Evolutionary conservation across 2,888 invertebrate species (phyloP).

Genomic region (Patella pellucida): DNA sequence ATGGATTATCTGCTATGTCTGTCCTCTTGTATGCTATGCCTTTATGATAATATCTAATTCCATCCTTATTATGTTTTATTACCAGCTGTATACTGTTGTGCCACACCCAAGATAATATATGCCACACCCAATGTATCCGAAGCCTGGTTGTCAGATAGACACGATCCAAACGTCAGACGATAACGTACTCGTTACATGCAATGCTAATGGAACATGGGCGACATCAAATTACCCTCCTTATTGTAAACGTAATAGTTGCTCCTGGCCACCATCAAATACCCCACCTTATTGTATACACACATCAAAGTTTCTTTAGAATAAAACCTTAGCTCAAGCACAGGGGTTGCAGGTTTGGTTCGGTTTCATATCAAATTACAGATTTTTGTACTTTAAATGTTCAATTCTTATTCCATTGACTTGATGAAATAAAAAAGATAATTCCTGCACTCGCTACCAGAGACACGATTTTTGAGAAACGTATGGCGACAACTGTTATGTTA

Average conservation of each 20-base stretch:
- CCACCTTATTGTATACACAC: not conserved
- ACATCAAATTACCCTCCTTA: not conserved
- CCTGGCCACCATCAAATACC: not conserved
- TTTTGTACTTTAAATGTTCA: too few species aligned
- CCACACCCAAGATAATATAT: not conserved
- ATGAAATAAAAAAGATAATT: too few species aligned
- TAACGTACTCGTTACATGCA: not conserved
- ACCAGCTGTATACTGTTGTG: not conserved
- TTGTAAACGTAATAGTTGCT: not conserved
- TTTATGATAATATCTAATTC: too few species aligned
- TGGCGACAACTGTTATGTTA: too few species aligned
- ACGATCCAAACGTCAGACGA: not conserved
- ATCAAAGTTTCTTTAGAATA: not conserved
- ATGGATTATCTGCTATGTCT: too few species aligned
- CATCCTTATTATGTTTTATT: not conserved
- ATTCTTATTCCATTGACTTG: too few species aligned
- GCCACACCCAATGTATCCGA: not conserved
- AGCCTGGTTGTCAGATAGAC: not conserved
- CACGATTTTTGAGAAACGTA: too few species aligned
- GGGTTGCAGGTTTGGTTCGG: too few species aligned
- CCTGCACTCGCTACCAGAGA: too few species aligned
- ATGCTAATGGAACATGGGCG: not conserved
- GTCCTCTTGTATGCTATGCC: too few species aligned
- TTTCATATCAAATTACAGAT: too few species aligned
- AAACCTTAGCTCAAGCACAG: too few species aligned